A percentile compares a stretch with the other conserved stretches of the same genome.
phyloP scores from a whole-genome alignment of 2,888 invertebrate species.

The Amaurobius ferox region DNA sequence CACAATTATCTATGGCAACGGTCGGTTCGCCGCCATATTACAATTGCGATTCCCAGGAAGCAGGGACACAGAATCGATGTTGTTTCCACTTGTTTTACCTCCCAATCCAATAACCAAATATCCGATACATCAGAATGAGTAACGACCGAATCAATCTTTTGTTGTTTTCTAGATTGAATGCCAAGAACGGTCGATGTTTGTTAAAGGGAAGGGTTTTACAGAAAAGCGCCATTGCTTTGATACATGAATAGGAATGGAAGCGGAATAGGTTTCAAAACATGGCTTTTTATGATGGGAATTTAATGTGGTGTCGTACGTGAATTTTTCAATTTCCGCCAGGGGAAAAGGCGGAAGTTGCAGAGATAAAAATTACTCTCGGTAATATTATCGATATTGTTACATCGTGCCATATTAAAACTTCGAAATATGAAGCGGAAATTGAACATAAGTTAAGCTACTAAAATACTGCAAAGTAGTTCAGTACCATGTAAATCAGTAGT shows the following conservation, averaged over 20 bases:
- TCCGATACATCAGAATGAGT: constrained; percentile 49
- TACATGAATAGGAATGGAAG: not conserved
- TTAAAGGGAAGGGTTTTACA: not conserved
- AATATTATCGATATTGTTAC: too few relatives aligned
- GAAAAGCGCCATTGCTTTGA: not conserved
- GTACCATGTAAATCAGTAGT: too few relatives aligned
- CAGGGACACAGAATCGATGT: constrained; percentile 35
- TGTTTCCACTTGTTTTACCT: constrained; percentile 52
- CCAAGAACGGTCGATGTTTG: not conserved
- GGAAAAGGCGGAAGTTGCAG: too few relatives aligned
- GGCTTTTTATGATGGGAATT: too few relatives aligned
- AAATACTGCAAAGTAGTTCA: too few relatives aligned
- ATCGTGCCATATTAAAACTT: too few relatives aligned
- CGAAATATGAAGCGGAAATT: too few relatives aligned
- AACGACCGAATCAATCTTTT: constrained; percentile 26
- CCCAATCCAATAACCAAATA: constrained; percentile 49
- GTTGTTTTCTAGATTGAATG: not conserved
- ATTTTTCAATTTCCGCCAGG: too few relatives aligned
- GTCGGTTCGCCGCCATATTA: constrained; percentile 37
- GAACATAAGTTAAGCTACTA: too few relatives aligned
- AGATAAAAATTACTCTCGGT: too few relatives aligned
- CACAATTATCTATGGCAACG: constrained; percentile 42
- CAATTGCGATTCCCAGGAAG: constrained; percentile 42
- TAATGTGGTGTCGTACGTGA: too few relatives aligned
- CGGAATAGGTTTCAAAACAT: too few relatives aligned